Percentiles rank a stretch among this genome's conserved stretches.
phyloP scores from a whole-genome alignment of 2,888 invertebrate genomes.

The Drosophila formosana region DNA sequence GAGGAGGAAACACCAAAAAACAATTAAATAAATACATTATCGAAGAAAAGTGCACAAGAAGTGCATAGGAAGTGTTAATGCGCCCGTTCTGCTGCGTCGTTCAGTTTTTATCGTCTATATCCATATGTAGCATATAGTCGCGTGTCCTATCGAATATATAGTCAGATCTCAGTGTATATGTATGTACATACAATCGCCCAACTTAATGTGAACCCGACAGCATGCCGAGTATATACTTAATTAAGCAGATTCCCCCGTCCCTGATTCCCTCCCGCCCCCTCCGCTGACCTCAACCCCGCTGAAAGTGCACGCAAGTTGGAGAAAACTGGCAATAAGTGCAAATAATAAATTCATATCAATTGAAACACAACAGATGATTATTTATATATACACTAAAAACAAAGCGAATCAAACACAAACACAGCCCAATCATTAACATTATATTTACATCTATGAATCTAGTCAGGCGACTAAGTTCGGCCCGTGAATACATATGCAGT shows the following conservation, averaged over 20 bases:
- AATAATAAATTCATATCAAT: constrained; percentile 65
- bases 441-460: constrained; percentile 68
- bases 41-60: constrained; percentile 1
- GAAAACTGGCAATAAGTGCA: constrained; percentile 30
- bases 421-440: constrained; percentile 19
- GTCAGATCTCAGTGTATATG: constrained; percentile 45
- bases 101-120: constrained; percentile 44
- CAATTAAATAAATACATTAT: constrained; percentile 37
- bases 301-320: constrained; percentile 32
- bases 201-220: constrained; percentile 26
- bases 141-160: constrained; percentile 15
- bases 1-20: constrained; percentile 36
- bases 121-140: constrained; percentile 17
- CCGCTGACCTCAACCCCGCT: not conserved
- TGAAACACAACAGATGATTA: constrained; percentile 53
- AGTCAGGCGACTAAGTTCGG: constrained; percentile 43
- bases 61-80: constrained; percentile 33
- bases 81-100: constrained; percentile 6
- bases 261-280: not conserved
- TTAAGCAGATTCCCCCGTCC: not conserved
- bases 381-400: constrained; percentile 54
- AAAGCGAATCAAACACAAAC: constrained; percentile 22
- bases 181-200: constrained; percentile 63
- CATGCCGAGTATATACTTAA: constrained; percentile 2
- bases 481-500: constrained; percentile 22